Percentiles rank a stretch among this genome's conserved stretches.
Evolutionary conservation across 1,140 invertebrate species (phyloP).

Genomic region (Melitaea cinxia): DNA sequence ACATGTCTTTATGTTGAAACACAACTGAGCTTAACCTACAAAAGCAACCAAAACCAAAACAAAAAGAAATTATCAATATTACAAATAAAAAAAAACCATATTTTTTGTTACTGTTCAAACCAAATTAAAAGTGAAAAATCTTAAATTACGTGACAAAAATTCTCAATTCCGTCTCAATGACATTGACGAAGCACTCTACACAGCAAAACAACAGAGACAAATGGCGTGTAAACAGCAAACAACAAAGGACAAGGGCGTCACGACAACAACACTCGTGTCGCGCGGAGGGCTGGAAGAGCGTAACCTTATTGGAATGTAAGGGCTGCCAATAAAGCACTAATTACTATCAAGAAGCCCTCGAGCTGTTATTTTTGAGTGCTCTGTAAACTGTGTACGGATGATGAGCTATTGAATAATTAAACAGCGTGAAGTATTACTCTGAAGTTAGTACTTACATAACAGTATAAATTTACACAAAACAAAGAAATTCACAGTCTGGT

Average conservation of each 20-base stretch:
- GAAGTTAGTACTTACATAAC: background rate
- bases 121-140: constrained; percentile 27
- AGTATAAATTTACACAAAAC: background rate
- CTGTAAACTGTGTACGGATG: constrained; percentile 23
- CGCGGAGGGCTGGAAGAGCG: constrained; percentile 29
- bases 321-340: constrained; percentile 40
- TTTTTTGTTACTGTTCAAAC: constrained; percentile 2
- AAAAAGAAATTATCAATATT: too few relatives aligned
- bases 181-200: constrained; percentile 47
- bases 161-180: constrained; percentile 48
- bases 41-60: too few relatives aligned
- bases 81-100: background rate
- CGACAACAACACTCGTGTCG: constrained; percentile 39
- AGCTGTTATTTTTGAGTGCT: constrained; percentile 38
- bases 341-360: constrained; percentile 36
- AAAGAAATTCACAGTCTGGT: too few relatives aligned
- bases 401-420: constrained; percentile 7
- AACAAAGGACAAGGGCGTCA: constrained; percentile 41
- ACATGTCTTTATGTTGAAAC: too few relatives aligned
- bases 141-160: constrained; percentile 33
- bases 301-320: constrained; percentile 37
- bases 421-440: background rate
- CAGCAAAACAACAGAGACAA: constrained; percentile 51
- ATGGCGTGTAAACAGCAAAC: constrained; percentile 50
- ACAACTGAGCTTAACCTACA: too few relatives aligned